Percentiles rank a stretch among this genome's conserved stretches.
Conservation (phyloP, 2,797 vertebrate genomes). For the Sebastiscus albofasciatus region DNA sequence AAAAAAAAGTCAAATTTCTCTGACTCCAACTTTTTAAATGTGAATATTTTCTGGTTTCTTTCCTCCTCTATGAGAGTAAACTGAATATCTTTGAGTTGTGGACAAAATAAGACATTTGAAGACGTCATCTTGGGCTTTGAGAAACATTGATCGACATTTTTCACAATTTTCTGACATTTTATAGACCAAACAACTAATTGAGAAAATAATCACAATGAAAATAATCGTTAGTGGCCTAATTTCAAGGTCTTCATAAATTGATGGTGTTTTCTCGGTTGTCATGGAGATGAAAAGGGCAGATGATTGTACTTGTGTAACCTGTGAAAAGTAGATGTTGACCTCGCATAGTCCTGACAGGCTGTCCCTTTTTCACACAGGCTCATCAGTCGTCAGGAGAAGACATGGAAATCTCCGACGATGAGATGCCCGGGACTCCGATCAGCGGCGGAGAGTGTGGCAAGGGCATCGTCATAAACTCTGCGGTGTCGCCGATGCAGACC, state of each 20-base stretch:
- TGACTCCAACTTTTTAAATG: too few species aligned
- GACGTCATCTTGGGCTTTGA: too few species aligned
- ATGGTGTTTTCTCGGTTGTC: background rate
- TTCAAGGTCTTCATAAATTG: background rate
- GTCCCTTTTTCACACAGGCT: slow-evolving; percentile 73
- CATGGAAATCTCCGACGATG: slow-evolving; percentile 99
- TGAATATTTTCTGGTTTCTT: too few species aligned
- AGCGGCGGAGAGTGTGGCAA: slow-evolving; percentile 90
- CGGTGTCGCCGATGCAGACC: slow-evolving; percentile 87
- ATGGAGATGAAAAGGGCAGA: background rate
- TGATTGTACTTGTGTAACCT: background rate
- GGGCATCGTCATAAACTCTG: slow-evolving; percentile 91
- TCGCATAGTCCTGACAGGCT: background rate
- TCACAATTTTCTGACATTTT: too few species aligned
- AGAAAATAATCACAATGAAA: too few species aligned
- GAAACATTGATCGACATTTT: too few species aligned
- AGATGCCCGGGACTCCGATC: slow-evolving; percentile 92
- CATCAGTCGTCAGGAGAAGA: slow-evolving; percentile 97
- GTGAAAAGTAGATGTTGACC: background rate
- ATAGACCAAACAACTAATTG: too few species aligned
- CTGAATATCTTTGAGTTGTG: too few species aligned
- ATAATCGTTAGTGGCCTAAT: too few species aligned
- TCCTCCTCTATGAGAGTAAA: too few species aligned
- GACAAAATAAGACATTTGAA: fast-evolving
- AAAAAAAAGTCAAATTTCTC: too few species aligned